Evolutionary conservation across 2,888 invertebrate genomes (phyloP).

Genomic region (Onthophagus sagittarius): DNA sequence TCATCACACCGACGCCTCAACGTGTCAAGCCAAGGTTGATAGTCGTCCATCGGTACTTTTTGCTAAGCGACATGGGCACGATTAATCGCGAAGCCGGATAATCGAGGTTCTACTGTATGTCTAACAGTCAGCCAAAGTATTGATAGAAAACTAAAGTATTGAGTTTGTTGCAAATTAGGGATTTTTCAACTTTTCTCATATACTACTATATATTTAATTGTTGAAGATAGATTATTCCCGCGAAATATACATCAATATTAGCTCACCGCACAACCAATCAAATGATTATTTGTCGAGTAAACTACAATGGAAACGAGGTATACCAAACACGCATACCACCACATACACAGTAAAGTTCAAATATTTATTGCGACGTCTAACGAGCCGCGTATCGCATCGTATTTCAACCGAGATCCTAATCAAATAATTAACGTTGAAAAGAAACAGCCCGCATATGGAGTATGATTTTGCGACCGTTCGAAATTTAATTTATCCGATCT

Average conservation of each 20-base stretch:
- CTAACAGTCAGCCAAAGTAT: too few relatives aligned
- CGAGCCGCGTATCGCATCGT: neutral
- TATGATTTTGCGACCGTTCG: neutral
- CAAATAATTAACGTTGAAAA: neutral
- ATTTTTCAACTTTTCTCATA: too few relatives aligned
- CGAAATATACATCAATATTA: neutral
- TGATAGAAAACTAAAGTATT: too few relatives aligned
- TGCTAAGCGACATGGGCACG: too few relatives aligned
- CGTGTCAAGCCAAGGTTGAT: too few relatives aligned
- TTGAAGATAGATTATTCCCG: neutral
- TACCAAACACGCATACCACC: neutral
- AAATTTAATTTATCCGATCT: neutral
- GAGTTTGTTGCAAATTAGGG: too few relatives aligned
- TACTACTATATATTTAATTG: too few relatives aligned
- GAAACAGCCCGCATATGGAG: neutral
- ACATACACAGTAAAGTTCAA: neutral
- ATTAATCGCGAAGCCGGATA: too few relatives aligned
- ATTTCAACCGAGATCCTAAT: neutral
- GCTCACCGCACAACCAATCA: neutral
- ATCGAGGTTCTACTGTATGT: too few relatives aligned
- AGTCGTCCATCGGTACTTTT: too few relatives aligned
- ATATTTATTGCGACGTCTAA: neutral
- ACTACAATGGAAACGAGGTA: neutral
- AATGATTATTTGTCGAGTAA: neutral
- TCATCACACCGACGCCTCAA: too few relatives aligned